Evolutionary conservation across 2,888 invertebrate species (phyloP), one percentile per base, ranked within the genome.

Genomic region (Sisyra terminalis): DNA sequence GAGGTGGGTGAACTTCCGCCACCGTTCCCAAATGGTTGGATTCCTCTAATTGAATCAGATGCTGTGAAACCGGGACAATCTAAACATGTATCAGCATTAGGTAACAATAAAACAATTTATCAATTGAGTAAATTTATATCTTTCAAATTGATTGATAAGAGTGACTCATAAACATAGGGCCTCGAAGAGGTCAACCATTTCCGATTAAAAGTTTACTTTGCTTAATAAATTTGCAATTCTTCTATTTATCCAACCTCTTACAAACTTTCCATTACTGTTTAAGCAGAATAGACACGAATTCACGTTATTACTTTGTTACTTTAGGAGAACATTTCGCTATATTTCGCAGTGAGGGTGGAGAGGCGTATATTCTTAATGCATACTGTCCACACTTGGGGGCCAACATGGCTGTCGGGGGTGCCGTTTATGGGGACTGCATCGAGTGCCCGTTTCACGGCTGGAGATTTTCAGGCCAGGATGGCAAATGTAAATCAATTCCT

Each of bases 331-430:
- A 81, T 48, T 67, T 86, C 24, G 80, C 78, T 30, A 70, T 84
- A 1, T 85, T 71, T 53, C 67, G 86, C 17, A 74, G 75, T 0
- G 65, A 71, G 37, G 66, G 69, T 30, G 78, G 80, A 0, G 51
- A 65, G 3, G 75, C 75, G 0, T 72, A 77, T 43, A 73, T 83
- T 1, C 64, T 89, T 29, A 82, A 90, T 57, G 88, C 90, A 0
- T 88, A 87, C 56, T 92, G 92, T 52, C 89, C 90, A 0, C 92
- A 92, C 56, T 64, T 92, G 50, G 92, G 92, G 0, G 90, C 92
- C 0, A 86, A 90, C 57, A 63, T 92, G 53, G 87, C 75, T 0
- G 68, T 81, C 1, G 88, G 87, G 0, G 89, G 89, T 0, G 71
- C 69, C 0, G 85, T 88, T 0, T 60, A 66, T 29, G 84, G 79